Evolutionary conservation across 2,797 vertebrate species (phyloP), one percentile per base, ranked within the genome.

Genomic region (Salarias fasciatus): DNA sequence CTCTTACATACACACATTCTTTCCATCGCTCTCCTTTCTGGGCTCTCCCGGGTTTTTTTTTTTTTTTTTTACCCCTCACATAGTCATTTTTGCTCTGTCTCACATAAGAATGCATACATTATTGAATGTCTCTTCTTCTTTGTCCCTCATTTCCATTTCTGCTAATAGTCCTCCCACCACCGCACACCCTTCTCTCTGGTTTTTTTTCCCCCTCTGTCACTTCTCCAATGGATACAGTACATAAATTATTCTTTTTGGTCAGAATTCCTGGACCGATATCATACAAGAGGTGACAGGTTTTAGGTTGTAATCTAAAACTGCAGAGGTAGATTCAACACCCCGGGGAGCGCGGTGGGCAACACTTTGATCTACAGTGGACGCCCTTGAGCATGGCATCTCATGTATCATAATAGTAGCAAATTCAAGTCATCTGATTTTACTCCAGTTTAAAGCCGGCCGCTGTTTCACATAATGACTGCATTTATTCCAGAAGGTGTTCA

Each of bases 101-200:
- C 80, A 71, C 73, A 83, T 76, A 69, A 75, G 28, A 82, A 79
- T 77, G 55, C 75, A 83, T 87, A 56, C 64, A 85, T 87, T 75
- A 86, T 79, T 85, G 55, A 82, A 75, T 61, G 41, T 63, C 52
- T 58, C 44, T 65, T 60, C 38, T 35, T 52, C 53, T 70, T 58
- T 66, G 45, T 64, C 53, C 57, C 63, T 11, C 41, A 11, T 28
- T 36, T 44, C 33, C 41, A 49, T 33, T 31, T 58, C 33, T 15
- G 18, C 29, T 47, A 40, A 12, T 49, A 8, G 30, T 41, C 35
- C 48, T 35, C 43, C 29, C 33, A 13, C 30, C 24, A 48, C 31
- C 48, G 37, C 29, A 28, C 31, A 48, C 11, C 14, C 29, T 4
- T n/a, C n/a, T n/a, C n/a, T n/a, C n/a, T n/a, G n/a, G n/a, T 14